Evolutionary conservation across 1,140 invertebrate genomes (phyloP).

Genomic region (Bombus sylvicola): DNA sequence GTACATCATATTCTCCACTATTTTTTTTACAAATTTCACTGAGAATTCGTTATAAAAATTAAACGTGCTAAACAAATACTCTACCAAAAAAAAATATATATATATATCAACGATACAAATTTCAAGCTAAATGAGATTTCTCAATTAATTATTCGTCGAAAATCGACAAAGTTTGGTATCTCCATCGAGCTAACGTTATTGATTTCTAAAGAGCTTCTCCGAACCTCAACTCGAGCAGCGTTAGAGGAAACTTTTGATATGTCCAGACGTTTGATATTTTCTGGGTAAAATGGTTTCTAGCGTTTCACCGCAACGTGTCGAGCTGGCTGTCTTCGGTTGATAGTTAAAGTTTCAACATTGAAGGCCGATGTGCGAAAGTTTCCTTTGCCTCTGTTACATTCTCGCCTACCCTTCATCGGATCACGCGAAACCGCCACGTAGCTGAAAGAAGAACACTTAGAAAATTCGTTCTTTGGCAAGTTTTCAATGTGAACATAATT

Average conservation of each 20-base stretch:
- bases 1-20: no score
- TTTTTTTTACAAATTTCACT: no score
- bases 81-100: no score
- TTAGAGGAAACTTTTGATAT: constrained; percentile 32
- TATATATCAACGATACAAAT: no score
- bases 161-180: no score
- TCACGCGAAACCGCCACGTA: constrained; percentile 40
- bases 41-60: no score
- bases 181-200: neutral
- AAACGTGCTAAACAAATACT: no score
- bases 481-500: constrained; percentile 21
- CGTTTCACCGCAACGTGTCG: constrained; percentile 33
- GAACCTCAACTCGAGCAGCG: neutral
- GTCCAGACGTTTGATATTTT: constrained; percentile 42
- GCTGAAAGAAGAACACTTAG: constrained; percentile 37
- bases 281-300: constrained; percentile 25
- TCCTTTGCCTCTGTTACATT: constrained; percentile 5
- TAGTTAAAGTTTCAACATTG: constrained; percentile 43
- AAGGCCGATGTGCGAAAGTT: constrained; percentile 48
- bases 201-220: neutral
- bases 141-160: no score
- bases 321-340: constrained; percentile 3
- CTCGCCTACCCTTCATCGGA: constrained; percentile 46
- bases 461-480: constrained; percentile 36
- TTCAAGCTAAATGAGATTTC: no score